phyloP scores from a whole-genome alignment of 2,888 invertebrate genomes.

The Anoplius nigerrimus region DNA sequence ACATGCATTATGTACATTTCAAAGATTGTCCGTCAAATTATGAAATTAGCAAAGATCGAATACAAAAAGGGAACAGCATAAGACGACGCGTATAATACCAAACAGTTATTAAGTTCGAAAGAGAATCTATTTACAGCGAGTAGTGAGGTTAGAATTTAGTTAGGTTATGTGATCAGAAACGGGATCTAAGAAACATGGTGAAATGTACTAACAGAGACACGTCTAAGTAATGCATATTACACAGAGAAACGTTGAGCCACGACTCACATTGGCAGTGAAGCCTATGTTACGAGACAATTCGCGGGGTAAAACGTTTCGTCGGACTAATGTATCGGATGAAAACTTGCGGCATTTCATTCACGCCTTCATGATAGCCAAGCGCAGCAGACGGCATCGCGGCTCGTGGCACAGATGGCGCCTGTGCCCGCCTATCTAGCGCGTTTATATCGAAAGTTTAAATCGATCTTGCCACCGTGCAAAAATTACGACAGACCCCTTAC shows the following conservation, averaged over 20 bases:
- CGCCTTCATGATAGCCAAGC: constrained; percentile 4
- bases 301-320: constrained; percentile 30
- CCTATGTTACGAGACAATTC: constrained; percentile 3
- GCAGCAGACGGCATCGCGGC: not conserved
- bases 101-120: constrained; percentile 11
- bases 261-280: constrained; percentile 43
- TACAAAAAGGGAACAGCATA: no score
- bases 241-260: constrained; percentile 43
- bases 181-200: constrained; percentile 31
- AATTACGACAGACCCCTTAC: no score
- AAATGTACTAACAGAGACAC: constrained; percentile 72
- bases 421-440: no score
- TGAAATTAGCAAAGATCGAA: no score
- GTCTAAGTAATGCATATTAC: constrained; percentile 71
- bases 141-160: constrained; percentile 40
- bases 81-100: no score
- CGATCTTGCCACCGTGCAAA: no score
- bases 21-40: not conserved
- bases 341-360: constrained; percentile 27
- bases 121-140: not conserved
- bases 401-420: no score
- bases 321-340: constrained; percentile 3
- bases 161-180: constrained; percentile 31
- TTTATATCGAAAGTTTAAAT: no score
- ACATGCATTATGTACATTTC: no score